phyloP scores from a whole-genome alignment of 2,888 invertebrate genomes.

The Drosophila rellima region DNA sequence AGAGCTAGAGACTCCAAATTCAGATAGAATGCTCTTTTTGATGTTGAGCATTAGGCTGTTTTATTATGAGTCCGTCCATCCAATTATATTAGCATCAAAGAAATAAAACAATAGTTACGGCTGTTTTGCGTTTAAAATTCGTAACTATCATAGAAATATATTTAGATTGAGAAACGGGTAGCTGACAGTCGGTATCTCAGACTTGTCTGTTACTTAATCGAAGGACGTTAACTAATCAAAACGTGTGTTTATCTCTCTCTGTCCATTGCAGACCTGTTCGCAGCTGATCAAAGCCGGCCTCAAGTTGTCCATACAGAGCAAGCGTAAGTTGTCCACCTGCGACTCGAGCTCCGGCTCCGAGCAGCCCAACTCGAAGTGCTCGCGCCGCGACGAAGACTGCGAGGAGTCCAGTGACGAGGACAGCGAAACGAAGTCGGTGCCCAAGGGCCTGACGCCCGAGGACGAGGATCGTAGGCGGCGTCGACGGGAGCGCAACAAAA shows the following conservation, averaged over 20 bases:
- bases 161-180: background rate
- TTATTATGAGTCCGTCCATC: no score
- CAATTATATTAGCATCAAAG: background rate
- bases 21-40: no score
- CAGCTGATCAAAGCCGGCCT: slow-evolving; percentile 96
- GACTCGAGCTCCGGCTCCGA: slow-evolving; percentile 87
- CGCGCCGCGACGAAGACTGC: slow-evolving; percentile 84
- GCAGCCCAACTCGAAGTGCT: slow-evolving; percentile 85
- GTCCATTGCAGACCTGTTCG: slow-evolving; percentile 90
- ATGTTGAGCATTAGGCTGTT: no score
- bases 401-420: slow-evolving; percentile 87
- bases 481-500: slow-evolving; percentile 96
- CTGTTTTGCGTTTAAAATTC: background rate
- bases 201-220: background rate
- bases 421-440: slow-evolving; percentile 86
- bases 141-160: background rate
- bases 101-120: background rate
- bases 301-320: slow-evolving; percentile 95
- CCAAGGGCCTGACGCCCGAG: slow-evolving; percentile 91
- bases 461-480: slow-evolving; percentile 95
- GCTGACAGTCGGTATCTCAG: background rate
- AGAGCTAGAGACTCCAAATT: no score
- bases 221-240: slow-evolving; percentile 28
- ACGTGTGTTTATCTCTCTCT: slow-evolving; percentile 13
- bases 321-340: slow-evolving; percentile 91